These are phyloP conservation scores for Margarornis squamiger DNA, from an alignment of 2,797 vertebrate species.

Conservation along the genomic window DNA sequence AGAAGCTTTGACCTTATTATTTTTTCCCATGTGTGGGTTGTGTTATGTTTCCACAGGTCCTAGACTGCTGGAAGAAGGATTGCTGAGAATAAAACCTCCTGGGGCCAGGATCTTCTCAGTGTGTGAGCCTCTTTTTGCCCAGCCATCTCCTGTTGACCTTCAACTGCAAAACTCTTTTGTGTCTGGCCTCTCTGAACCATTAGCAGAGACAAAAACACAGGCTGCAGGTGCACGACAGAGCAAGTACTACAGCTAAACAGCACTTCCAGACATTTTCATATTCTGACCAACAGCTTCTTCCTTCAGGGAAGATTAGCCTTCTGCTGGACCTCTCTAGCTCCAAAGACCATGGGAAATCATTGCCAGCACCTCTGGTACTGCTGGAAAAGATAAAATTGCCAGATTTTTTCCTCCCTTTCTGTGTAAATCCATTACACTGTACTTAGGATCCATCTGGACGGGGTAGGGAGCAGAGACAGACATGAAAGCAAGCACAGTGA, in stretches of 20 bases:
- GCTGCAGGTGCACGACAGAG: neutral
- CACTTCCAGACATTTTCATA: neutral
- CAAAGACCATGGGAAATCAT: neutral
- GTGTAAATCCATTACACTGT: neutral
- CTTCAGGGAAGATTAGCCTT: neutral
- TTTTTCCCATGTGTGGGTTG: neutral
- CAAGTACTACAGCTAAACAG: neutral
- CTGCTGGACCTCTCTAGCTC: neutral
- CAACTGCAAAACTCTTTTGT: neutral
- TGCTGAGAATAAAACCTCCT: neutral
- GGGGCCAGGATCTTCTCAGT: neutral
- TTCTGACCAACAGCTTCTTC: neutral
- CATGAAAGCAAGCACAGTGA: neutral
- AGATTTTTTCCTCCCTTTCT: neutral
- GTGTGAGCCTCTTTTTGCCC: neutral
- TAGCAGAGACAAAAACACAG: neutral
- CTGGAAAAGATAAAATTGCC: neutral
- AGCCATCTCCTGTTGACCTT: neutral
- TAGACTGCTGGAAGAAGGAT: neutral
- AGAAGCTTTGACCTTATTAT: conserved; percentile 62
- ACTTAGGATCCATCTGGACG: neutral
- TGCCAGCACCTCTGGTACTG: neutral
- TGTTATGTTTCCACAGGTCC: neutral
- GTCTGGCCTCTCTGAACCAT: neutral
- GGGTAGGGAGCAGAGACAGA: neutral